These are phyloP conservation scores for Colletes gigas DNA, from an alignment of 1,140 invertebrate species.

Conservation along the genomic window DNA sequence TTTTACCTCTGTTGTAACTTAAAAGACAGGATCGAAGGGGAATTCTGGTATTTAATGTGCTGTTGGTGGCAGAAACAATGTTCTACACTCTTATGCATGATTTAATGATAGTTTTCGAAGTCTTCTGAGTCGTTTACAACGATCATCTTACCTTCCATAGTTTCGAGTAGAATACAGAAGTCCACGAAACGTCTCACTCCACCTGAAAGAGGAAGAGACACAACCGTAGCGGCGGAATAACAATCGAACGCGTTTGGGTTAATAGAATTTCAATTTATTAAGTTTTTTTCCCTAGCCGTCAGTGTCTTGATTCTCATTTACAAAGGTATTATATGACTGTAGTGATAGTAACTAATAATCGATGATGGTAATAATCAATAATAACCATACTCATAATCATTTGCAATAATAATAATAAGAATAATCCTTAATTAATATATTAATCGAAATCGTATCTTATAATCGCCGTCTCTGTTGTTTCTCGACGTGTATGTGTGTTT, in stretches of 20 bases:
- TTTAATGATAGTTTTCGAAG: too few relatives aligned
- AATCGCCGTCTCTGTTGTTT: slow-evolving; percentile 17
- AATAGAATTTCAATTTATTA: slow-evolving; percentile 80
- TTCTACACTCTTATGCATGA: too few relatives aligned
- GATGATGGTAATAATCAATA: slow-evolving; percentile 49
- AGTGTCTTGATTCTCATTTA: slow-evolving; percentile 79
- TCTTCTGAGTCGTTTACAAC: too few relatives aligned
- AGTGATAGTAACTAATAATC: slow-evolving; percentile 70
- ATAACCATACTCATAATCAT: slow-evolving; percentile 50
- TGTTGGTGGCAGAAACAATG: too few relatives aligned
- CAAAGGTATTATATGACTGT: slow-evolving; percentile 76
- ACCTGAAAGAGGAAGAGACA: too few relatives aligned
- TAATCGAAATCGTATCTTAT: slow-evolving; percentile 49
- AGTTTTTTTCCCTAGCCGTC: slow-evolving; percentile 75
- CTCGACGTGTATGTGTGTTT: background rate
- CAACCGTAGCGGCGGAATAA: slow-evolving; percentile 24
- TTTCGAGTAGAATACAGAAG: too few relatives aligned
- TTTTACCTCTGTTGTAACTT: too few relatives aligned
- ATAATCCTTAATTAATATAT: slow-evolving; percentile 53
- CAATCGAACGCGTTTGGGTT: slow-evolving; percentile 71
- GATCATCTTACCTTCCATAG: too few relatives aligned
- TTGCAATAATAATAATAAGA: slow-evolving; percentile 49
- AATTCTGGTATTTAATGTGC: too few relatives aligned
- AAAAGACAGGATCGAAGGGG: too few relatives aligned
- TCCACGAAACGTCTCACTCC: too few relatives aligned